A percentile compares a stretch with the other conserved stretches of the same genome.
These are phyloP conservation scores for Petrolisthes cinctipes DNA, from an alignment of 2,888 invertebrate species.

Conservation along the genomic window DNA sequence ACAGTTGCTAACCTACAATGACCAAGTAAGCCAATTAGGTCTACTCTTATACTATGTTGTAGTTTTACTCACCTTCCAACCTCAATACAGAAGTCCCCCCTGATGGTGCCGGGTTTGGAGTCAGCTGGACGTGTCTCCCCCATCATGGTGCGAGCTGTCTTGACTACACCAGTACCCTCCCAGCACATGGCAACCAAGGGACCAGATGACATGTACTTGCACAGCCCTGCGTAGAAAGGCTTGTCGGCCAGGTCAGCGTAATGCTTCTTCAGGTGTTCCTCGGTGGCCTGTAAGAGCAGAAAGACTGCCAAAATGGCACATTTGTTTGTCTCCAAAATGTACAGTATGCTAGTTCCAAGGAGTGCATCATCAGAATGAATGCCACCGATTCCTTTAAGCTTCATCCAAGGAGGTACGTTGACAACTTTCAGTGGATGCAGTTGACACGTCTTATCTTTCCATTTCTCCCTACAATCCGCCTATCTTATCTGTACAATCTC, in stretches of 20 bases:
- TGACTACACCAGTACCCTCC: constrained; percentile 95
- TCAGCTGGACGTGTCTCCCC: constrained; percentile 98
- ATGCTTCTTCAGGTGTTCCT: constrained; percentile 89
- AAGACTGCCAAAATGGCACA: no score
- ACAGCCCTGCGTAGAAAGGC: constrained; percentile 94
- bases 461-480: background rate
- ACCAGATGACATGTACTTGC: constrained; percentile 94
- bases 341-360: no score
- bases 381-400: no score
- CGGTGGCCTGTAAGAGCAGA: constrained; percentile 76
- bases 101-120: constrained; percentile 94
- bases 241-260: constrained; percentile 90
- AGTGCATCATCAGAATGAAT: no score
- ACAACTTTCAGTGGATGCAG: no score
- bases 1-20: background rate
- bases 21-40: background rate
- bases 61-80: constrained; percentile 78
- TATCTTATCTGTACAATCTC: background rate
- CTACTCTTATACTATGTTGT: background rate
- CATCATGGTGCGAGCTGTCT: constrained; percentile 94
- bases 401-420: no score
- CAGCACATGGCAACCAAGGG: constrained; percentile 81
- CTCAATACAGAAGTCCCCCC: constrained; percentile 96
- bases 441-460: no score
- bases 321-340: no score